These are phyloP conservation scores for Drosophila lowei DNA, from an alignment of 1,140 invertebrate species.

Conservation along the genomic window DNA sequence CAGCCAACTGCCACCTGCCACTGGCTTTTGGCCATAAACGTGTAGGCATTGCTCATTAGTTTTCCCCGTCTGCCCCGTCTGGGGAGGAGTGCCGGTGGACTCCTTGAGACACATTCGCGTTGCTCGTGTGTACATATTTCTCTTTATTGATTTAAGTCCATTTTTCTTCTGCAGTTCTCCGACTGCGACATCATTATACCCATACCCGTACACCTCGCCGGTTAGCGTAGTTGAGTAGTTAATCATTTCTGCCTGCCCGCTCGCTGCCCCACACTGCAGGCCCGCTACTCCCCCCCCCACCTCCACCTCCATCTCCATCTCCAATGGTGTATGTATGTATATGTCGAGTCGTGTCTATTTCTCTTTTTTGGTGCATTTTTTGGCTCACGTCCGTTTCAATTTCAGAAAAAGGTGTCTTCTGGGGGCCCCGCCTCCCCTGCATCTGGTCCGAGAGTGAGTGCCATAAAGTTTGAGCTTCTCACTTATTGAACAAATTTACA, in stretches of 20 bases:
- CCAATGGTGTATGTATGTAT: neutral
- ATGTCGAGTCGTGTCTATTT: slow-evolving; percentile 20
- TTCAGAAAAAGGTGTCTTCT: slow-evolving; percentile 50
- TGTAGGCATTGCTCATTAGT: slow-evolving; percentile 78
- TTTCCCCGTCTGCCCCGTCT: slow-evolving; percentile 49
- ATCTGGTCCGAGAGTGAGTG: slow-evolving; percentile 23
- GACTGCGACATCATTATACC: slow-evolving; percentile 53
- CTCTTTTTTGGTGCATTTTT: slow-evolving; percentile 39
- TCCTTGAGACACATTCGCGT: slow-evolving; percentile 41
- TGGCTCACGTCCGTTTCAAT: slow-evolving; percentile 57
- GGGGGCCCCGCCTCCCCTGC: slow-evolving; percentile 25
- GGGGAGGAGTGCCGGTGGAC: slow-evolving; percentile 14
- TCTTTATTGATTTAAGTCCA: slow-evolving; percentile 74
- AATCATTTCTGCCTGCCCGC: slow-evolving; percentile 53
- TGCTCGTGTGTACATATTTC: slow-evolving; percentile 33
- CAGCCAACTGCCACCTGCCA: slow-evolving; percentile 30
- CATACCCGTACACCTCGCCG: slow-evolving; percentile 19
- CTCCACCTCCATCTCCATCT: no score
- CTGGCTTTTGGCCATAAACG: slow-evolving; percentile 64
- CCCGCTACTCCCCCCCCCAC: neutral
- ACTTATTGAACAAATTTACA: slow-evolving; percentile 42
- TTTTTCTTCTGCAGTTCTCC: slow-evolving; percentile 52
- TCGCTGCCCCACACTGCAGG: neutral
- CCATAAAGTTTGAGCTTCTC: slow-evolving; percentile 48
- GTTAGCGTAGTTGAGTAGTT: slow-evolving; percentile 51